Evolutionary conservation across 2,113 vertebrate species (phyloP).

Genomic region (Myiozetetes cayanensis): DNA sequence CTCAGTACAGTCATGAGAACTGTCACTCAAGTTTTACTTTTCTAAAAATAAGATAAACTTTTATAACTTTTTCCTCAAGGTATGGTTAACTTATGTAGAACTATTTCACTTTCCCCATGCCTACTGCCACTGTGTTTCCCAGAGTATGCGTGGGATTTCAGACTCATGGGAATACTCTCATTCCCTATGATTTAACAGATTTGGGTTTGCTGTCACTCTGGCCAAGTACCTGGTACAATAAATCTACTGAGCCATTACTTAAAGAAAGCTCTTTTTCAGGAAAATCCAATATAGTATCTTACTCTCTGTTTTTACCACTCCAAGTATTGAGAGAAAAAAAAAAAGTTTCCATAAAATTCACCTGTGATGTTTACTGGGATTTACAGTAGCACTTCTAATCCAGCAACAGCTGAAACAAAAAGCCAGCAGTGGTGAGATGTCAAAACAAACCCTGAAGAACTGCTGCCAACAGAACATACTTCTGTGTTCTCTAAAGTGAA

Average conservation of each 20-base stretch:
- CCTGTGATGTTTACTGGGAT: background rate
- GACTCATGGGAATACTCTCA: background rate
- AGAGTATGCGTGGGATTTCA: background rate
- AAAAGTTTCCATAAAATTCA: background rate
- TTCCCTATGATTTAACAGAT: background rate
- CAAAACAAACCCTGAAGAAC: background rate
- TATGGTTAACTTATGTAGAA: background rate
- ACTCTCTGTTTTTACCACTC: background rate
- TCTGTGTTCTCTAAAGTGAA: background rate
- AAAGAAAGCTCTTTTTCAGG: background rate
- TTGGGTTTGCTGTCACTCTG: background rate
- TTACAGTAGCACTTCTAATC: background rate
- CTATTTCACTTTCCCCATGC: background rate
- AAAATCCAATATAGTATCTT: background rate
- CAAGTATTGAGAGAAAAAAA: background rate
- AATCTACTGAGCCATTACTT: background rate
- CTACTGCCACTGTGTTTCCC: background rate
- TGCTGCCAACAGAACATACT: background rate
- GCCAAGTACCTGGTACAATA: background rate
- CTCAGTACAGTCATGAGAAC: constrained; percentile 1
- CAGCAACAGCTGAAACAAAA: background rate
- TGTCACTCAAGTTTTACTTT: background rate
- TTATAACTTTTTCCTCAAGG: background rate
- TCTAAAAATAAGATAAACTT: constrained; percentile 7
- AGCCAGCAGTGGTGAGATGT: background rate